These are phyloP conservation scores for Tyria jacobaeae DNA, from an alignment of 2,888 invertebrate species.

Conservation along the genomic window DNA sequence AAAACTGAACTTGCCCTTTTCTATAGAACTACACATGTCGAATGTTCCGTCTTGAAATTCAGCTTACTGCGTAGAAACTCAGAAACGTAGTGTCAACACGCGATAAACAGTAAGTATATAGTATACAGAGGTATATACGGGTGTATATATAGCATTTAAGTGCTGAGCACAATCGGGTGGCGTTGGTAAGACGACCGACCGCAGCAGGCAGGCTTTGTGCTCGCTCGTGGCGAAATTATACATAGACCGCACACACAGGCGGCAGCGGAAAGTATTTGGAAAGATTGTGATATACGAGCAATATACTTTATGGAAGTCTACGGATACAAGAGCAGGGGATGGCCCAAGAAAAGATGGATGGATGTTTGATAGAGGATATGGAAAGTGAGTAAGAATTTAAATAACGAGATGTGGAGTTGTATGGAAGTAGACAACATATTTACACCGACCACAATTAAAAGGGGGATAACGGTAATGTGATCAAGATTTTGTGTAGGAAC, in stretches of 20 bases:
- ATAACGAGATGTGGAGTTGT: too few species aligned
- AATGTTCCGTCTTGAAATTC: slow-evolving; percentile 7
- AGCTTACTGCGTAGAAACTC: slow-evolving; percentile 10
- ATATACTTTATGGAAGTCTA: too few species aligned
- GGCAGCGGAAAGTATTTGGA: slow-evolving; percentile 42
- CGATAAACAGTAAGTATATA: slow-evolving; percentile 54
- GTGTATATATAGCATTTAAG: slow-evolving; percentile 47
- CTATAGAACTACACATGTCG: neutral
- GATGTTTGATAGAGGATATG: too few species aligned
- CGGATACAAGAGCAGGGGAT: too few species aligned
- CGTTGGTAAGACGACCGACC: slow-evolving; percentile 81
- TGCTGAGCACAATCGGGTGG: slow-evolving; percentile 70
- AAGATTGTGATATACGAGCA: neutral
- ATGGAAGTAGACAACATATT: too few species aligned
- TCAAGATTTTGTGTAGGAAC: too few species aligned
- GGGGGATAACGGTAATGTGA: too few species aligned
- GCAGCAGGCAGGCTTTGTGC: slow-evolving; percentile 84
- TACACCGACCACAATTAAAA: too few species aligned
- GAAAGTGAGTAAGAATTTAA: too few species aligned
- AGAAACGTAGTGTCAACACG: slow-evolving; percentile 40
- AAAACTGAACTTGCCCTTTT: neutral
- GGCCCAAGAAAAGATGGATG: too few species aligned
- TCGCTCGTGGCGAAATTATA: slow-evolving; percentile 72
- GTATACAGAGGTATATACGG: slow-evolving; percentile 18
- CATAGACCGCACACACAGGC: slow-evolving; percentile 32